Percentiles rank a stretch among this genome's conserved stretches.
Evolutionary conservation across 2,888 invertebrate species (phyloP).

Genomic region (Ophion ellenae): DNA sequence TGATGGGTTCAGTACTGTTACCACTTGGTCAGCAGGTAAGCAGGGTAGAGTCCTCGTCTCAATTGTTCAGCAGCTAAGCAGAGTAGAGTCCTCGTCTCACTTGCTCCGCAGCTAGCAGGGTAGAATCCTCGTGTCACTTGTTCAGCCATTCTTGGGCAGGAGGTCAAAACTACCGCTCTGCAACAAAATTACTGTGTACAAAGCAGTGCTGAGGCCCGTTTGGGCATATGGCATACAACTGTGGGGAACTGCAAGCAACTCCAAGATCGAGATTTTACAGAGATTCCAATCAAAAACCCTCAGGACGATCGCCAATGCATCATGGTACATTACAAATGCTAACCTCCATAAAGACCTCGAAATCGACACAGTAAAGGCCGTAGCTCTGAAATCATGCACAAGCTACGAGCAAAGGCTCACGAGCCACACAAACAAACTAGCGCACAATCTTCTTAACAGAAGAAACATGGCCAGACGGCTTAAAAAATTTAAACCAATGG

Average conservation of each 20-base stretch:
- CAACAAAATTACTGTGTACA: constrained; percentile 58
- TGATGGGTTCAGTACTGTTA: too few relatives aligned
- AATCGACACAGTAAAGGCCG: constrained; percentile 17
- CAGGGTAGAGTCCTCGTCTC: too few relatives aligned
- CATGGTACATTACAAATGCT: constrained; percentile 39
- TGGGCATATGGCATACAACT: constrained; percentile 58
- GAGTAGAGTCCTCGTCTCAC: too few relatives aligned
- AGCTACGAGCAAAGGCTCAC: constrained; percentile 26
- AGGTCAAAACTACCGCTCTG: constrained; percentile 28
- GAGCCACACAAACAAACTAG: constrained; percentile 18
- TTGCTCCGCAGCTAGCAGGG: too few relatives aligned
- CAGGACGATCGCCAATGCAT: constrained; percentile 36
- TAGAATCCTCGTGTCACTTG: too few relatives aligned
- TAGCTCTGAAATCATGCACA: neutral
- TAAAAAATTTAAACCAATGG: constrained; percentile 17
- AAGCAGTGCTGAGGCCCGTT: constrained; percentile 53
- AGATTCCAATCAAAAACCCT: constrained; percentile 49
- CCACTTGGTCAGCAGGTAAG: too few relatives aligned
- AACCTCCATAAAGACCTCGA: constrained; percentile 17
- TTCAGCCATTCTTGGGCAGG: constrained; percentile 43
- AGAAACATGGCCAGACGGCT: constrained; percentile 10
- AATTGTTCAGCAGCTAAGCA: too few relatives aligned
- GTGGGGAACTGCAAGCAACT: constrained; percentile 53
- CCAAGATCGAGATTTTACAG: constrained; percentile 40
- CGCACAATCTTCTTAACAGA: constrained; percentile 24